phyloP scores from a whole-genome alignment of 2,888 invertebrate species.

The Heliconius charithonia region DNA sequence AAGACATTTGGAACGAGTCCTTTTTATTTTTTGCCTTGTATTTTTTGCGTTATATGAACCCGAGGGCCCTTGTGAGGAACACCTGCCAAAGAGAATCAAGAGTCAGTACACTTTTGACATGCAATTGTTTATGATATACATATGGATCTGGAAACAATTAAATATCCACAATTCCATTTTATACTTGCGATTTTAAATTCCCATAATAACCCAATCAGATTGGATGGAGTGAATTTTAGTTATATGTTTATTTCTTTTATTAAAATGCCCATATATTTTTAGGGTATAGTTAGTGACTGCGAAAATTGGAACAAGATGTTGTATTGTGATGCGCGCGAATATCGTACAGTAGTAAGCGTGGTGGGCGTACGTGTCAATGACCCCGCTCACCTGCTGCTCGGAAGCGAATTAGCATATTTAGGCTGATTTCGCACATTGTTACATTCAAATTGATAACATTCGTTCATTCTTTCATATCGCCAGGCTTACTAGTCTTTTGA shows the following conservation, averaged over 20 bases:
- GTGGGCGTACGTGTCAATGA: conserved; percentile 64
- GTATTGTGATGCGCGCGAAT: conserved; percentile 36
- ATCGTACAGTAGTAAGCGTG: conserved; percentile 31
- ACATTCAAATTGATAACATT: conserved; percentile 14
- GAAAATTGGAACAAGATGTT: conserved; percentile 8
- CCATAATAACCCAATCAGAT: too few relatives aligned
- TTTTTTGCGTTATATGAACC: conserved; percentile 57
- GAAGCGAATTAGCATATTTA: conserved; percentile 65
- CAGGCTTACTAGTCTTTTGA: neutral
- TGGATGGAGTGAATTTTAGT: neutral
- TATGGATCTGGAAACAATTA: neutral
- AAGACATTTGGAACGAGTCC: conserved; percentile 68
- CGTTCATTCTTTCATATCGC: neutral
- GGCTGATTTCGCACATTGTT: conserved; percentile 46
- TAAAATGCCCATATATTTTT: neutral
- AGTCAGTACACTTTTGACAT: conserved; percentile 59
- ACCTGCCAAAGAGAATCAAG: conserved; percentile 66
- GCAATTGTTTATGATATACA: conserved; percentile 43
- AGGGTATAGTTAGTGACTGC: neutral
- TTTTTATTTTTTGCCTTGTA: conserved; percentile 60
- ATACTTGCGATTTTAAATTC: neutral
- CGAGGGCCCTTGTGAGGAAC: conserved; percentile 67
- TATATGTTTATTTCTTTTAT: neutral
- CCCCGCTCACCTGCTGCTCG: conserved; percentile 74
- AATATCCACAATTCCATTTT: neutral